phyloP scores from a whole-genome alignment of 2,888 invertebrate genomes.

The Drosophila borealis region DNA sequence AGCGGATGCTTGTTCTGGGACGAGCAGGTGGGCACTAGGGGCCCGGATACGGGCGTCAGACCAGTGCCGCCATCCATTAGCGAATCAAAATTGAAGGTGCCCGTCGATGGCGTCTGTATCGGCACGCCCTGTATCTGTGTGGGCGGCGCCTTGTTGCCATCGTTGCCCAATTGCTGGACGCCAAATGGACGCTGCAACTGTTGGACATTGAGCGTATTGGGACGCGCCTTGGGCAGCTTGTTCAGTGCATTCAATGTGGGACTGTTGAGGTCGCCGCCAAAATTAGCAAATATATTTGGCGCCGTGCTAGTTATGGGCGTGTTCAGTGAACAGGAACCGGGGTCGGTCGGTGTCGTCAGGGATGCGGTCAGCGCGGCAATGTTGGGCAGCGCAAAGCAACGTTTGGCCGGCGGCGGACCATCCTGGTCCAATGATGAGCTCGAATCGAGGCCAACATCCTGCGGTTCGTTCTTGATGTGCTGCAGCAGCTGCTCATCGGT shows the following conservation, averaged over 20 bases:
- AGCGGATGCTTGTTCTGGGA: constrained; percentile 90
- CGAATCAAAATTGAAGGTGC: constrained; percentile 95
- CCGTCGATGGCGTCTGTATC: constrained; percentile 94
- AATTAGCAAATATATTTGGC: constrained; percentile 66
- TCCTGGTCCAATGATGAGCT: constrained; percentile 79
- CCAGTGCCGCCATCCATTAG: constrained; percentile 97
- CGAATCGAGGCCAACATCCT: constrained; percentile 78
- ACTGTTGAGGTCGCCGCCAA: constrained; percentile 55
- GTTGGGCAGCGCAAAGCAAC: constrained; percentile 79
- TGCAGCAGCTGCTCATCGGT: constrained; percentile 70
- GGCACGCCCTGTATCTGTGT: constrained; percentile 91
- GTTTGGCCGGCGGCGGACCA: constrained; percentile 83
- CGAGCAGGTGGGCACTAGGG: constrained; percentile 89
- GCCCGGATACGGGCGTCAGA: constrained; percentile 92
- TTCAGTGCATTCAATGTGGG: constrained; percentile 65
- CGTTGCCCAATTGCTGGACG: constrained; percentile 80
- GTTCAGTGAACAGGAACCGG: constrained; percentile 84
- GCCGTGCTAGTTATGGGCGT: constrained; percentile 83
- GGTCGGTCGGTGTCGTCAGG: constrained; percentile 79
- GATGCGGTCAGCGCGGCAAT: constrained; percentile 82
- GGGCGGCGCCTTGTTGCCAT: constrained; percentile 82
- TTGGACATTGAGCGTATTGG: constrained; percentile 89
- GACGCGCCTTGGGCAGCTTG: constrained; percentile 87
- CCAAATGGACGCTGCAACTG: constrained; percentile 85
- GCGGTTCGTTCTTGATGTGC: constrained; percentile 79